phyloP scores from a whole-genome alignment of 2,888 invertebrate genomes.

The Mylabris sibirica region DNA sequence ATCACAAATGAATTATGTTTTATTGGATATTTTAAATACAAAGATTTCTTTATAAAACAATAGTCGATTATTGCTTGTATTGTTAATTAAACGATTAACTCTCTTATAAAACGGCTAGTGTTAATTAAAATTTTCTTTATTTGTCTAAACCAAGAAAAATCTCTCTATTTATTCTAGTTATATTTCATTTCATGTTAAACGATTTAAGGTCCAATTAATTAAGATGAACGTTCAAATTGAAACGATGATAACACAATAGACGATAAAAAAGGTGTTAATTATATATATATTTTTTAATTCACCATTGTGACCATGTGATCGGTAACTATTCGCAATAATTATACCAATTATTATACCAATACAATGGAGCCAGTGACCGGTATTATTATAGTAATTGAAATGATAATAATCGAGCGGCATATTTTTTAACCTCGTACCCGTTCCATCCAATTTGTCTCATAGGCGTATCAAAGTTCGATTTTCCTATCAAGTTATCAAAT shows the following conservation, averaged over 20 bases:
- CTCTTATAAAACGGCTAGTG: not conserved
- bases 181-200: too few relatives aligned
- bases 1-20: not conserved
- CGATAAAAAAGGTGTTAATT: too few relatives aligned
- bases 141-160: not conserved
- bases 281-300: too few relatives aligned
- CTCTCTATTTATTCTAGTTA: not conserved
- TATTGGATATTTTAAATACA: not conserved
- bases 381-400: too few relatives aligned
- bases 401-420: too few relatives aligned
- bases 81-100: not conserved
- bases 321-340: too few relatives aligned
- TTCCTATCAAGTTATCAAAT: not conserved
- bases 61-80: conserved; percentile 1
- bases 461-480: too few relatives aligned
- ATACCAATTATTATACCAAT: too few relatives aligned
- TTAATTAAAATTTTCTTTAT: not conserved
- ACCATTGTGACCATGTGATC: too few relatives aligned
- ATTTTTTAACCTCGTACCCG: too few relatives aligned
- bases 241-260: not conserved
- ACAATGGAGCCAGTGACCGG: too few relatives aligned
- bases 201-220: conserved; percentile 4
- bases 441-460: too few relatives aligned
- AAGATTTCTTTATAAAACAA: not conserved
- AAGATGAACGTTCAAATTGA: not conserved